These are phyloP conservation scores for Danionella cerebrum DNA, from an alignment of 2,113 vertebrate species.

Conservation along the genomic window DNA sequence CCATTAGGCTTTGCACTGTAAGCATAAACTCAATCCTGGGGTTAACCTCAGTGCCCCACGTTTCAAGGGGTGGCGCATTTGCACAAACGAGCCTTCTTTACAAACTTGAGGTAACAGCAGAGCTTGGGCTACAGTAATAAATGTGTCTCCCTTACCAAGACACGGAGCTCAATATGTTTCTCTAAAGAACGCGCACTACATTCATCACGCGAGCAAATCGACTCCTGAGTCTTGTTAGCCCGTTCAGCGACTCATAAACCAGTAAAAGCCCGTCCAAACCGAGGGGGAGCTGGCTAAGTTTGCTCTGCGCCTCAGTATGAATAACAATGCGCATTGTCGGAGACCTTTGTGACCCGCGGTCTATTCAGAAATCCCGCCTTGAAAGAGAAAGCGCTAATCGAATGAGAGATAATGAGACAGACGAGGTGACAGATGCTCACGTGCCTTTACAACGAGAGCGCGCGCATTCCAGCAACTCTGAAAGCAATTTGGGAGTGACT, in stretches of 20 bases:
- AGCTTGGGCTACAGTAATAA: constrained; percentile 1
- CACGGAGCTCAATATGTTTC: constrained; percentile 29
- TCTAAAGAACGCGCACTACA: constrained; percentile 8
- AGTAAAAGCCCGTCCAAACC: constrained; percentile 13
- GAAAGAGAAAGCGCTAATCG: constrained; percentile 72
- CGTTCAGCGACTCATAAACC: constrained; percentile 31
- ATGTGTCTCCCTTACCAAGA: constrained; percentile 15
- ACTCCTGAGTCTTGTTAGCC: constrained; percentile 10
- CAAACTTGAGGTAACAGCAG: background rate
- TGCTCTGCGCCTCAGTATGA: constrained; percentile 30
- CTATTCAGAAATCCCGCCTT: constrained; percentile 16
- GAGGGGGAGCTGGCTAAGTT: background rate
- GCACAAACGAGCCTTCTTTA: constrained; percentile 1
- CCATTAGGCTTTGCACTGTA: background rate
- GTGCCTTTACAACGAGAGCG: constrained; percentile 87
- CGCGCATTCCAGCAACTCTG: constrained; percentile 60
- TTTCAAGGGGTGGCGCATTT: background rate
- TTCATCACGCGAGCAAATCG: constrained; percentile 5
- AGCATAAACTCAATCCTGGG: background rate
- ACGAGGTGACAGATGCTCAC: constrained; percentile 92
- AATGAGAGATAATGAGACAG: constrained; percentile 84
- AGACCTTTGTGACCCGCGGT: constrained; percentile 1
- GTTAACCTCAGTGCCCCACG: no score
- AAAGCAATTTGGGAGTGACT: constrained; percentile 50
- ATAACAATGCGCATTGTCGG: constrained; percentile 48